Evolutionary conservation across 1,140 invertebrate genomes (phyloP), one percentile per base, ranked within the genome.

Genomic region (Drosophila insularis): DNA sequence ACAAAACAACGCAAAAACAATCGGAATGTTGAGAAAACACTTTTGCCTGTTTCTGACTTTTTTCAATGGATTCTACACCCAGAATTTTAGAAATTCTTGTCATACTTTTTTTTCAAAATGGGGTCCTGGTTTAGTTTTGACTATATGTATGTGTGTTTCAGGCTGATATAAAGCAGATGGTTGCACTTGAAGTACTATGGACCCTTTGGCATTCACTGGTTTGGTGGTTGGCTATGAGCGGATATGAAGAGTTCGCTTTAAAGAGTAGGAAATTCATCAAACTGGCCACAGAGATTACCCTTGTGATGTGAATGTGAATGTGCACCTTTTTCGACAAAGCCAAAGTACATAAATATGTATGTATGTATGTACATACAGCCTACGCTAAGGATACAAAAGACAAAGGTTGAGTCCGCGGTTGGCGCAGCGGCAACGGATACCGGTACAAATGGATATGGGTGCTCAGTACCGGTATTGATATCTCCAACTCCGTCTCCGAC

Each of bases 401-500:
- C 43, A 50, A 50, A 50, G 43, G 43, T 50, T 50, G 43, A 58
- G 31, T 35, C 55, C 55, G 14, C 27, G 54, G 14, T 13, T 17
- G 7, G 46, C 17, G 46, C 17, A 19, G 10, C 21, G 50, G 19
- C 50, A 21, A 13, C 11, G 21, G 50, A 23, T 53, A 53, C 50
- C 50, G 50, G 31, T 58, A 37, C 55, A 58, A 35, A 32, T 50
- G 43, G 43, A 50, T 58, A 58, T 58, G 55, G 55, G 55, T 58
- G 55, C 31, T 35, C 27, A 58, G 55, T 58, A 58, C 55, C 55
- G 55, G 55, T 58, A 58, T 58, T 32, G 53, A 35, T 68, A 63
- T 53, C 55, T 40, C 56, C 35, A 53, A 35, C 55, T 40, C 56
- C 35, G 39, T 19, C 31, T 58, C 65, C 35, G 39, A 35, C 31